Evolutionary conservation across 2,113 vertebrate species (phyloP), one percentile per base, ranked within the genome.

Genomic region (Corythornis cristatus): DNA sequence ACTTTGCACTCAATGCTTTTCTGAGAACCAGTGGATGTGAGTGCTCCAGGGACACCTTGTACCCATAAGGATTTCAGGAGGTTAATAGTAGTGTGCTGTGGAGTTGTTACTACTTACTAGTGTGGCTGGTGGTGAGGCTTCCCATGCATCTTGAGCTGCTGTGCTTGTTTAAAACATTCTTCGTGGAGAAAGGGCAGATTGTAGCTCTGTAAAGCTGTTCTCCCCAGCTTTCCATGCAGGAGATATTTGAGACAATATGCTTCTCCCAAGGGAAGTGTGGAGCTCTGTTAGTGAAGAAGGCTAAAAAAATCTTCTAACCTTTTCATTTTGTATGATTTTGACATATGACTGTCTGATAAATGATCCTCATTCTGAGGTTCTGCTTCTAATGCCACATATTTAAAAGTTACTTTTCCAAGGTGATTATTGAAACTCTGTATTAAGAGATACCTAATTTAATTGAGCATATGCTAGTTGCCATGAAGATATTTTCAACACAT

Each of bases 401-500:
- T 84, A 61, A 90, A 92, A 93, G 77, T 58, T 67, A 51, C 9
- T 94, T 93, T 91, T 86, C 87, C 81, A 83, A 64, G 51, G 20
- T 61, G 56, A 43, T 83, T 92, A 29, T 83, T 1, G 6, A 60
- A 91, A 72, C 42, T 89, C 37, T 80, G 5, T 48, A 9, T 77
- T 64, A 85, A 89, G 60, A 83, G 48, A 23, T 85, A 51, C 51
- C n/a, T 81, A 45, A 57, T 92, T 94, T 86, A 64, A 57, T 77
- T 40, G 70, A 58, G 40, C 60, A 33, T 79, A 33, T 77, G 79
- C 53, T 80, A 72, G 73, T 88, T 86, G 60, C 75, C 67, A 14
- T 57, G 64, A 88, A 93, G 75, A 64, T 87, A 74, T 74, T 90
- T 94, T 90, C 78, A 83, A 4, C 57, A 88, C 60, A 95, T 83